Base-by-base conservation (phyloP, 2,113 vertebrate species). In the Epinephelus lanceolatus region DNA sequence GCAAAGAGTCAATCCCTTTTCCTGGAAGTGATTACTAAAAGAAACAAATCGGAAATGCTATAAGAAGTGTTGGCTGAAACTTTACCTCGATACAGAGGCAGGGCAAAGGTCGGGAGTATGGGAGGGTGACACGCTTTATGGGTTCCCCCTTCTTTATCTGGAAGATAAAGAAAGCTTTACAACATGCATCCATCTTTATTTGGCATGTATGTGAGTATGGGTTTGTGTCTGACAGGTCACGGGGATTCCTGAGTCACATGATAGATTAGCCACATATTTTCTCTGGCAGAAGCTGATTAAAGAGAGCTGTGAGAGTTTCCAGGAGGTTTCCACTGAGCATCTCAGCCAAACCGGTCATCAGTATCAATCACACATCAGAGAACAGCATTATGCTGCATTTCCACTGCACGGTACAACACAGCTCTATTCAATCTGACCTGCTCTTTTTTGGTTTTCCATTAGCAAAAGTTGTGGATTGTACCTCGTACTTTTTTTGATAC, bases 21-120 rank as follows among this genome's bases (percentile, higher is more conserved):
- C 5, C 0, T 33, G 5, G 3, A 33, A 23, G 1, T 37, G 2
- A 51, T 78, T 11, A 40, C 33, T 19, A 8, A 21, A 27, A 2
- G 1, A 78, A 30, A 40, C 23, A n/a, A 2, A 66, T 33, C 1
- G 4, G 8, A 27, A 66, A 13, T 42, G 55, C 9, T 11, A 5
- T 8, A 30, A 6, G 6, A 5, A 70, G 2, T 13, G 17, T 27
- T 57, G 6, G 15, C 6, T 21, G 47, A 55, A 37, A 27, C 14
- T 4, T 92, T 95, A 98, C 97, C 96, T 97, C 97, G 51, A 98
- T 96, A 80, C 97, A 98, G 40, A 98, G 95, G 81, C 97, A 98
- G 33, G 97, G 97, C 23, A 97, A 76, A 25, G 95, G 92, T 85
- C 93, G 90, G 25, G 94, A 74, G 85, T 95, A 98, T 0, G 57